Evolutionary conservation across 2,113 vertebrate species (phyloP).

Genomic region (Ovis aries): DNA sequence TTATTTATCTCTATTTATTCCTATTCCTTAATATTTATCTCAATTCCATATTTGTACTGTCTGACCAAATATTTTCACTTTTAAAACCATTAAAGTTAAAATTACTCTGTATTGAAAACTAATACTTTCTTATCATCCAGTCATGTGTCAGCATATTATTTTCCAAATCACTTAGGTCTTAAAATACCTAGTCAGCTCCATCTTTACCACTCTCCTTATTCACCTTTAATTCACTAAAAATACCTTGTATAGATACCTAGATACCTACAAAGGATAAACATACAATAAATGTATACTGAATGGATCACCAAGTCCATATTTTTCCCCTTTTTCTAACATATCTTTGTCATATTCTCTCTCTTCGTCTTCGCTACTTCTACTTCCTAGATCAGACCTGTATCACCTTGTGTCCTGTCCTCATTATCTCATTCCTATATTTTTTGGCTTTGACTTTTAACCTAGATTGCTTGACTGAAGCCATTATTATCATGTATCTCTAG

Average conservation of each 20-base stretch:
- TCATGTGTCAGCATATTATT: neutral
- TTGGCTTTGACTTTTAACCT: neutral
- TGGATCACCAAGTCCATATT: neutral
- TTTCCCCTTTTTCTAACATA: neutral
- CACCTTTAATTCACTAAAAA: neutral
- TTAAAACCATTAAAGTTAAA: neutral
- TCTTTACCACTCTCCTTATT: neutral
- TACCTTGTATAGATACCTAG: neutral
- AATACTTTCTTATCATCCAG: neutral
- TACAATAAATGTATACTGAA: neutral
- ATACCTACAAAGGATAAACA: neutral
- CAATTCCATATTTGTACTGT: neutral
- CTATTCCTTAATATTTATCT: neutral
- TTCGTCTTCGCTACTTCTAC: neutral
- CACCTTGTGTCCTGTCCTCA: neutral
- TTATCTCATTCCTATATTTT: neutral
- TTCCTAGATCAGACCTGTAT: neutral
- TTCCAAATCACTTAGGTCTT: neutral
- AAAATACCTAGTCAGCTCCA: neutral
- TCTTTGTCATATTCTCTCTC: neutral
- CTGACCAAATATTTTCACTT: neutral
- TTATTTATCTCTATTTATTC: neutral
- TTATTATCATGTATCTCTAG: neutral
- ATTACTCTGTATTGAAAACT: constrained; percentile 22
- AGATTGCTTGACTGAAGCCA: neutral